Conservation (phyloP, 2,888 invertebrate genomes). For the Aphodius sticticus region DNA sequence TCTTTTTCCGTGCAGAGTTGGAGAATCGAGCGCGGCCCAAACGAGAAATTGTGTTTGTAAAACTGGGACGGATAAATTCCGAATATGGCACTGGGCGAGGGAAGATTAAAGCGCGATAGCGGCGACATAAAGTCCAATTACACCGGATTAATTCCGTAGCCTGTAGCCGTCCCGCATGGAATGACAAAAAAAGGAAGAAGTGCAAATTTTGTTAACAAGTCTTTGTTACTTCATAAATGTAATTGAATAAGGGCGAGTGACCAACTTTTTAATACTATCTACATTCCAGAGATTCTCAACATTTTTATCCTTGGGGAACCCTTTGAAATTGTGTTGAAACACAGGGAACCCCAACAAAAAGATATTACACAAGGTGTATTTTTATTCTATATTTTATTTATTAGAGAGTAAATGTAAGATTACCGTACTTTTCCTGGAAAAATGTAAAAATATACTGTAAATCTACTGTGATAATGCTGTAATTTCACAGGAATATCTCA, state of each 20-base stretch:
- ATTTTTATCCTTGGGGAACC: too few relatives aligned
- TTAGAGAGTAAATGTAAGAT: too few relatives aligned
- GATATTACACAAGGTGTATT: too few relatives aligned
- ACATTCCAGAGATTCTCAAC: too few relatives aligned
- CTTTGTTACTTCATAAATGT: not conserved
- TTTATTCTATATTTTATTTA: too few relatives aligned
- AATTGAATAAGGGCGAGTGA: not conserved
- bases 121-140: slow-evolving; percentile 4
- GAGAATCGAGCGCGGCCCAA: not conserved
- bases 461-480: too few relatives aligned
- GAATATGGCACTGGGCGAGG: not conserved
- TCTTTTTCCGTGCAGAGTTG: not conserved
- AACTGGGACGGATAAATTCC: not conserved
- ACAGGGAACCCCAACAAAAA: too few relatives aligned
- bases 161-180: not conserved
- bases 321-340: too few relatives aligned
- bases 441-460: too few relatives aligned
- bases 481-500: too few relatives aligned
- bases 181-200: not conserved
- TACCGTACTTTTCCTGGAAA: too few relatives aligned
- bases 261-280: too few relatives aligned
- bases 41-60: not conserved
- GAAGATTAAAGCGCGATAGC: slow-evolving; percentile 4
- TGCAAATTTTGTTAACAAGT: not conserved
- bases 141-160: not conserved